Base-by-base conservation (phyloP, 2,888 invertebrate species). In the Leptogaster cylindrica region DNA sequence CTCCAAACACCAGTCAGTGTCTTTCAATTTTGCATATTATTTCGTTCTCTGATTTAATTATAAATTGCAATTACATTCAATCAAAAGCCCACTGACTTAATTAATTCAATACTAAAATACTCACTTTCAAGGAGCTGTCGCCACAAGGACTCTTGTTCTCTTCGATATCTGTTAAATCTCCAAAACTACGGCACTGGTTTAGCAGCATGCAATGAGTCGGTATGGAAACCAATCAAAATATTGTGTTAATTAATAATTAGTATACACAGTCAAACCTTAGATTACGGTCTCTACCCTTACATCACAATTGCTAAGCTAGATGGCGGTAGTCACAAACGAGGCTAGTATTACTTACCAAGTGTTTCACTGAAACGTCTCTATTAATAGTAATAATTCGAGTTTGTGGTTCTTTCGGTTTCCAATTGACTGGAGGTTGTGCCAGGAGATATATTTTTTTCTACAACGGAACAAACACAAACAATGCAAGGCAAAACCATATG, bases 171-270 rank as follows among this genome's bases (percentile, higher is more conserved):
- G 72, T 72, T 44, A 74, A 70, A 68, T 74, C 74, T 41, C 72
- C 73, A 68, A 73, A 74, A 27, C 74, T 73, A 55, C 73, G 71
- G 61, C 73, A 73, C 74, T 74, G 25, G 44, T 31, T 25, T 36
- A 63, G 20, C 41, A 12, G 52, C 20, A 33, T 7, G 5, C 20
- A 61, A 61, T 36, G 41, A 65, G 8, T 18, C 48, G 46, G 28
- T 6, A 8, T 25, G 58, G 58, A 58, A 48, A n/a, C 46, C 18
- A 36, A 66, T 66, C 44, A 25, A 16, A 14, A 58, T 41, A 20
- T 10, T 58, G 4, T 12, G 1, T 50, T 18, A 14, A 46, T 7
- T 46, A 18, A 46, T 18, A 23, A 23, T 20, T 46, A 46, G 25
- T 14, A n/a, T 12, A 27, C 28, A 28, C 6, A 27, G 8, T 50